Conservation (phyloP, 2,797 vertebrate genomes). For the Darevskia nairensis region DNA sequence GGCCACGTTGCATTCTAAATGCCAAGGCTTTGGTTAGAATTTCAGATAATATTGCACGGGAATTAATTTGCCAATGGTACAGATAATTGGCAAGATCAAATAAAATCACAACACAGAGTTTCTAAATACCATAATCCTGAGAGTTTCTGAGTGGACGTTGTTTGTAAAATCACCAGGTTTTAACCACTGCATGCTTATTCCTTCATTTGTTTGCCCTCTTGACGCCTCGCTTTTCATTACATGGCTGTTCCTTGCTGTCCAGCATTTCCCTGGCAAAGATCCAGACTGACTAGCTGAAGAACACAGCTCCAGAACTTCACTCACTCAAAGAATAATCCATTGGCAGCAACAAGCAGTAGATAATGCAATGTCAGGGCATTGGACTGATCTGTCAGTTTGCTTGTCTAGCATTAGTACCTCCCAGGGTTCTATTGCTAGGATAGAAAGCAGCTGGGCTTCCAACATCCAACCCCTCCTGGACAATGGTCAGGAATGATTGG, state of each 20-base stretch:
- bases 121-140: background rate
- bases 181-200: background rate
- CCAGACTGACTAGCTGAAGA: background rate
- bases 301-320: background rate
- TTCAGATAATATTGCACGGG: constrained; percentile 47
- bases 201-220: background rate
- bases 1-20: constrained; percentile 48
- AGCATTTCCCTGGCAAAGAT: background rate
- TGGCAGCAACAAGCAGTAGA: background rate
- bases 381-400: background rate
- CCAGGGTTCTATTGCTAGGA: background rate
- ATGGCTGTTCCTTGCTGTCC: background rate
- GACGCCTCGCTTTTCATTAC: background rate
- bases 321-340: background rate
- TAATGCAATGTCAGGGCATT: background rate
- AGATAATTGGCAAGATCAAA: constrained; percentile 36
- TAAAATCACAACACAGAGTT: background rate
- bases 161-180: background rate
- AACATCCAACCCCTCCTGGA: no score
- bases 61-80: constrained; percentile 14
- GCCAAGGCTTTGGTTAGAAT: constrained; percentile 57
- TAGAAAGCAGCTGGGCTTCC: background rate
- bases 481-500: background rate
- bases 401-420: background rate
- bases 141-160: constrained; percentile 7